Evolutionary conservation across 2,888 invertebrate species (phyloP), one percentile per base, ranked within the genome.

Genomic region (Dasypogon diadema): DNA sequence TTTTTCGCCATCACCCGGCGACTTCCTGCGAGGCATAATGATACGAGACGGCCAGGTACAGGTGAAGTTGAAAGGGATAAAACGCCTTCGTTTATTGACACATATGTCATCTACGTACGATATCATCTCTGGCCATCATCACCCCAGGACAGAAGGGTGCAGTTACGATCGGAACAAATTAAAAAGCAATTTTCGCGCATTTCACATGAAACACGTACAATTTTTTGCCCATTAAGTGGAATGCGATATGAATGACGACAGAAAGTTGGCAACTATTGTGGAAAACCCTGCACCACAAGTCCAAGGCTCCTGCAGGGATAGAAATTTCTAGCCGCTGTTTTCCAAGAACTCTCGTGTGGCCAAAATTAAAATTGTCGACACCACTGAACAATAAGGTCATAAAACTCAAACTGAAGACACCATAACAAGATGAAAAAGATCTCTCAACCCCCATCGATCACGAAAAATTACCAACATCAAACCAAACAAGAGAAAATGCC

Each of bases 71-170:
- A 51, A 70, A 70, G 51, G 73, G 10, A 42, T 54, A 76, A 76
- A 18, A 58, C 37, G 54, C 60, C 48, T 22, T 30, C 74, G 56
- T 72, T 77, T 75, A 77, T 77, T 77, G 75, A 75, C 77, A 75
- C 73, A 77, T 77, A 73, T 77, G 77, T 77, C 77, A 77, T 77
- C 26, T 10, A 18, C 46, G 46, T 22, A 46, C 56, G 75, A 74
- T 74, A 77, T 54, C 58, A 72, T 72, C 72, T 58, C 42, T 26
- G 72, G 63, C 70, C 46, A 77, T 75, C 75, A 77, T 77, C 75
- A 77, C 72, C 75, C 60, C n/a, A 26, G 16, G 18, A 30, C 34
- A 54, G 12, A 14, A 34, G 21, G 54, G 48, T 24, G 24, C 65
- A 14, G 46, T 24, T 48, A 16, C 54, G 51, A 70, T 51, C 37